These are phyloP conservation scores for Calosoma granatense DNA, from an alignment of 1,140 invertebrate genomes.

Conservation along the genomic window DNA sequence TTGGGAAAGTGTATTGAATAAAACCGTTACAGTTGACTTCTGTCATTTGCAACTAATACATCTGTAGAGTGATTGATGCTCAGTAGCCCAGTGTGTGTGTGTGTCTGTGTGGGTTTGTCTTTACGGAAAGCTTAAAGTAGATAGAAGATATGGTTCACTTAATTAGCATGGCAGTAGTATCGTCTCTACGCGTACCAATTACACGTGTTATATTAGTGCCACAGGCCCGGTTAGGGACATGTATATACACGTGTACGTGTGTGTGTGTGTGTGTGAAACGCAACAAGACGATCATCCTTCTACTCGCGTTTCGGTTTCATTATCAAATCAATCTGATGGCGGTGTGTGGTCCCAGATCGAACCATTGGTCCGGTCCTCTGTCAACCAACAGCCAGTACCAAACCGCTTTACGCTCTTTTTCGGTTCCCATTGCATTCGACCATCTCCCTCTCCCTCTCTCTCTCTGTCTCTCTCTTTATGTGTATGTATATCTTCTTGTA, in stretches of 20 bases:
- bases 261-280: not conserved
- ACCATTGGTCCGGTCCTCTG: not conserved
- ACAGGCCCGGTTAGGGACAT: too few species aligned
- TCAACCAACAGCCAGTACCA: not conserved
- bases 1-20: too few species aligned
- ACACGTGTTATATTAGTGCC: not conserved
- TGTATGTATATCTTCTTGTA: not conserved
- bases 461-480: too few species aligned
- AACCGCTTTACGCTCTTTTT: not conserved
- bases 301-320: not conserved
- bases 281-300: not conserved
- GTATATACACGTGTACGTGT: not conserved
- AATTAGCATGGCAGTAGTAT: too few species aligned
- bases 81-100: not conserved
- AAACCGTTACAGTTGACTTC: too few species aligned
- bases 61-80: too few species aligned
- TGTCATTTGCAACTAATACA: too few species aligned
- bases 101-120: not conserved
- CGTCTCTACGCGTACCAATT: too few species aligned
- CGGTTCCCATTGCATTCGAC: too few species aligned
- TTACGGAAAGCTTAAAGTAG: not conserved
- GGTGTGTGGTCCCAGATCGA: not conserved
- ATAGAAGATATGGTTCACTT: too few species aligned
- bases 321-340: not conserved
- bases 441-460: too few species aligned